Evolutionary conservation across 1,140 invertebrate species (phyloP).

Genomic region (Teleogryllus occipitalis): DNA sequence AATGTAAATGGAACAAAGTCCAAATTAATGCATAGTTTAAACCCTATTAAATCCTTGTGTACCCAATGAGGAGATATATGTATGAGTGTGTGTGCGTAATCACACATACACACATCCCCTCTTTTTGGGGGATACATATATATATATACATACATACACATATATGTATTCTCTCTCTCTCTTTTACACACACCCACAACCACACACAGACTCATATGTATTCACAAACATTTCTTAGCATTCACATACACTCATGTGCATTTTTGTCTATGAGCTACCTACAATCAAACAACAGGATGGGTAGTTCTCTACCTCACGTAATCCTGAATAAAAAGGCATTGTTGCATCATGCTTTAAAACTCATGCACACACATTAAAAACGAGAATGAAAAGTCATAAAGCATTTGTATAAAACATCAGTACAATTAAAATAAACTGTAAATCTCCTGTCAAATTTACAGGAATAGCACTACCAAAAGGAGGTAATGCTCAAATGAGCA

Average conservation of each 20-base stretch:
- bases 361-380: not conserved
- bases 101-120: too few relatives aligned
- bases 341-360: not conserved
- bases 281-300: not conserved
- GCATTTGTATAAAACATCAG: conserved; percentile 1
- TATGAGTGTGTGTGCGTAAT: too few relatives aligned
- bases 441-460: conserved; percentile 5
- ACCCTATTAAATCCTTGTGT: too few relatives aligned
- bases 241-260: too few relatives aligned
- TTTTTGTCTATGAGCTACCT: not conserved
- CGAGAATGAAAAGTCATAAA: not conserved
- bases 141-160: not conserved
- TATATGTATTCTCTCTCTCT: not conserved
- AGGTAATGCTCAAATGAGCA: not conserved
- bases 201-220: not conserved
- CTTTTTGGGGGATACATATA: not conserved
- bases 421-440: conserved; percentile 2
- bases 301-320: not conserved
- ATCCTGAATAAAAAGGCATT: not conserved
- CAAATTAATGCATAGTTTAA: too few relatives aligned
- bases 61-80: too few relatives aligned
- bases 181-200: not conserved
- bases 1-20: too few relatives aligned
- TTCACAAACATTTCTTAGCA: not conserved
- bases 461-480: not conserved